Evolutionary conservation across 1,140 invertebrate genomes (phyloP).

Genomic region (Paraescarpia echinospica): DNA sequence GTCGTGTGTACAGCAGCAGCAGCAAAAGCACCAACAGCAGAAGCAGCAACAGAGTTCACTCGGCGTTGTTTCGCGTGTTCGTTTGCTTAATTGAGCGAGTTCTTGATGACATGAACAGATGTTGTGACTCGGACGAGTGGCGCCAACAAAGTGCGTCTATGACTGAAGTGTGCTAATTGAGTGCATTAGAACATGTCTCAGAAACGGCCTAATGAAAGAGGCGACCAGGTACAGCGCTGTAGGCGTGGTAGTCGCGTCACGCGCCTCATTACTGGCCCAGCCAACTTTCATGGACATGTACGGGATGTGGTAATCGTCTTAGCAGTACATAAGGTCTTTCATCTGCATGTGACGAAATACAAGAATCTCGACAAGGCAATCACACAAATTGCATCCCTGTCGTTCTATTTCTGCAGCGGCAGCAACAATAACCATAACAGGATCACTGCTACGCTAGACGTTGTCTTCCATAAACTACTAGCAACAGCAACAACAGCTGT

Average conservation of each 20-base stretch:
- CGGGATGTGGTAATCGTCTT: neutral
- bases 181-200: neutral
- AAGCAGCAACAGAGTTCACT: neutral
- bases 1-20: neutral
- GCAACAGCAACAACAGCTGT: too few relatives aligned
- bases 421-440: neutral
- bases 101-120: neutral
- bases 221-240: neutral
- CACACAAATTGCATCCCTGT: neutral
- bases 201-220: too few relatives aligned
- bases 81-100: neutral
- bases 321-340: neutral
- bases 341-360: neutral
- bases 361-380: neutral
- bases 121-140: neutral
- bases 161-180: neutral
- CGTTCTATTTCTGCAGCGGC: neutral
- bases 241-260: neutral
- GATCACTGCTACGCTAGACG: too few relatives aligned
- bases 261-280: neutral
- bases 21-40: neutral
- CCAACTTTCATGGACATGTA: neutral
- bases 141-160: neutral
- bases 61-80: neutral
- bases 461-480: too few relatives aligned